Base-by-base conservation (phyloP, 1,140 invertebrate species). In the Cotesia typhae region DNA sequence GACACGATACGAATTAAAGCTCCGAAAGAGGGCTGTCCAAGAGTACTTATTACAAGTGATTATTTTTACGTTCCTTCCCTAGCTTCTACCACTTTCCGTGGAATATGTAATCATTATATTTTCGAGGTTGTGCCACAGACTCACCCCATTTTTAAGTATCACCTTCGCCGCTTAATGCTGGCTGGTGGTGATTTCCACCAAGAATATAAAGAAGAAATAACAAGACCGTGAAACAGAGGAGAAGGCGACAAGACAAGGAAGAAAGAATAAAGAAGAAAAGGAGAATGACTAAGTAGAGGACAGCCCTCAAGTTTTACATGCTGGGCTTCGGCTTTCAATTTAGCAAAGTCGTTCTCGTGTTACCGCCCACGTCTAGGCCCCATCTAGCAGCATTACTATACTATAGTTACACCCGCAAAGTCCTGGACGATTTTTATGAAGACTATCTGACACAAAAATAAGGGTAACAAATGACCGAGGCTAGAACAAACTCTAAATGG, bases 11-110 rank as follows among this genome's bases (percentile, higher is more conserved):
- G 41, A 47, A 47, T 47, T 47, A 7, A 47, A 47, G 6, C 41
- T 5, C 41, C 7, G 6, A 47, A 47, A 47, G 41, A 28, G 28
- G 59, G 37, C n/a, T 67, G n/a, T 51, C 57, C 71, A 38, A 52
- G 60, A 68, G 73, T 67, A 60, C 71, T 73, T 75, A 75, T 75
- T 70, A 75, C 61, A 55, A 66, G 67, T 75, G 61, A 75, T 75
- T 75, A 75, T 71, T 52, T 61, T 6, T 51, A 70, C 67, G 70
- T 75, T 65, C 74, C 60, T 61, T 12, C n/a, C 12, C 17, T 35
- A 4, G 4, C 60, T 20, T 4, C 60, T 28, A 28, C 12, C 35
- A 35, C 60, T 47, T 47, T 7, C 41, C 41, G 41, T 47, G 41
- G 41, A 47, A 47, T 47, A 47, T 47, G 41, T 47, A 47, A 47